phyloP scores from a whole-genome alignment of 2,888 invertebrate species.

The Saturnia japonica region DNA sequence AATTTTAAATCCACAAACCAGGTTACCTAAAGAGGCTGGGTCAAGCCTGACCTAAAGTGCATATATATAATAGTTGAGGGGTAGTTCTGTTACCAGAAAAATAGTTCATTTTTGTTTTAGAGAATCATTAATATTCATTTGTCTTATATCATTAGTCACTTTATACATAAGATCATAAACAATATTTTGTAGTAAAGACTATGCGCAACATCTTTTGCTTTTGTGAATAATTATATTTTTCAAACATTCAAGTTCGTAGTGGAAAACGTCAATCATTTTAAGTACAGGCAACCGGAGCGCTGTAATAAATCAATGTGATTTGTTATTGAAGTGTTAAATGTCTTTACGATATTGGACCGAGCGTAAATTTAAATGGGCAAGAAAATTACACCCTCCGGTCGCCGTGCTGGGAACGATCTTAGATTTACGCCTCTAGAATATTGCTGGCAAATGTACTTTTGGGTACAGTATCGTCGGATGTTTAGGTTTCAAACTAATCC shows the following conservation, averaged over 20 bases:
- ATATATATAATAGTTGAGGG: slow-evolving; percentile 32
- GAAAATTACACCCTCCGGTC: slow-evolving; percentile 49
- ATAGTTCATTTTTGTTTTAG: too few species aligned
- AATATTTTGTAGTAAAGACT: not conserved
- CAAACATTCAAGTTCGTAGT: not conserved
- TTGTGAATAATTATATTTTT: not conserved
- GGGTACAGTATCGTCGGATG: slow-evolving; percentile 26
- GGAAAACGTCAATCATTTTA: slow-evolving; percentile 6
- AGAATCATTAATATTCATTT: too few species aligned
- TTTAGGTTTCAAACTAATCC: slow-evolving; percentile 35
- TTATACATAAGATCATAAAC: not conserved
- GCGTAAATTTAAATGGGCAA: slow-evolving; percentile 57
- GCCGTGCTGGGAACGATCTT: slow-evolving; percentile 24
- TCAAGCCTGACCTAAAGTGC: slow-evolving; percentile 40
- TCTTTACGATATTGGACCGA: slow-evolving; percentile 51
- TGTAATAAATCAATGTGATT: slow-evolving; percentile 59
- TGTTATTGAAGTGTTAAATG: slow-evolving; percentile 53
- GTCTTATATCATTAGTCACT: not conserved
- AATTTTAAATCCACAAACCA: slow-evolving; percentile 54
- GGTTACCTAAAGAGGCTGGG: slow-evolving; percentile 57
- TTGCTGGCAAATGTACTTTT: slow-evolving; percentile 15
- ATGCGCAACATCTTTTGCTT: not conserved
- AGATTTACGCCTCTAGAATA: slow-evolving; percentile 15
- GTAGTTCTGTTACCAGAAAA: not conserved
- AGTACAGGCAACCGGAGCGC: slow-evolving; percentile 15